Percentiles rank a stretch among this genome's conserved stretches.
phyloP scores from a whole-genome alignment of 2,797 vertebrate species.

The Sebastes minor region DNA sequence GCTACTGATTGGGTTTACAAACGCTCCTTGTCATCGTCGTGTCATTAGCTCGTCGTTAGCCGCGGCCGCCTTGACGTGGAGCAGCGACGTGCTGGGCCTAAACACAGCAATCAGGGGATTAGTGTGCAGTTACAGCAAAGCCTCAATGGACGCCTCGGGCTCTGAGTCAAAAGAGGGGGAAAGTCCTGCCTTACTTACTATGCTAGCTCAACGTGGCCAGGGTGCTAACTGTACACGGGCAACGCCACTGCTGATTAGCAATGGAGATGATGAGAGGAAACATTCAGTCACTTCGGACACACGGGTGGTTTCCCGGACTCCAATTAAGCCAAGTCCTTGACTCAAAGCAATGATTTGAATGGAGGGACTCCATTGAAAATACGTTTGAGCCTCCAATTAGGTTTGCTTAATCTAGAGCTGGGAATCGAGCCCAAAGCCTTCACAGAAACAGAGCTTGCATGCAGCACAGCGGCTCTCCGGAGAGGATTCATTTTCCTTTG shows the following conservation, averaged over 20 bases:
- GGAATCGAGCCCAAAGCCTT: conserved; percentile 53
- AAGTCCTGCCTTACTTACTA: conserved; percentile 47
- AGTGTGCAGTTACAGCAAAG: conserved; percentile 73
- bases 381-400: conserved; percentile 55
- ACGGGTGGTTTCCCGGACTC: conserved; percentile 63
- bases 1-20: conserved; percentile 79
- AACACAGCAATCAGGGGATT: conserved; percentile 83
- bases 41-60: conserved; percentile 79
- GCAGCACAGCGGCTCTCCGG: conserved; percentile 25
- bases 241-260: conserved; percentile 69
- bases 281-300: conserved; percentile 72
- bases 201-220: conserved; percentile 48
- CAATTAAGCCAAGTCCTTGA: conserved; percentile 57
- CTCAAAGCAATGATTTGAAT: conserved; percentile 51
- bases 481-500: conserved; percentile 45
- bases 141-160: conserved; percentile 63
- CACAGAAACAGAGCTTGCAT: conserved; percentile 32
- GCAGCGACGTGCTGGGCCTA: conserved; percentile 69
- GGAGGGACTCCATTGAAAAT: conserved; percentile 56
- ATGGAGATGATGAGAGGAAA: conserved; percentile 73
- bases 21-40: conserved; percentile 76
- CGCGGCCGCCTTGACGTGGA: conserved; percentile 72
- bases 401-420: conserved; percentile 62
- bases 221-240: conserved; percentile 63
- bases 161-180: conserved; percentile 59